A percentile compares a stretch with the other conserved stretches of the same genome.
These are phyloP conservation scores for Mus spicilegus DNA, from an alignment of 2,113 vertebrate species.

Conservation along the genomic window DNA sequence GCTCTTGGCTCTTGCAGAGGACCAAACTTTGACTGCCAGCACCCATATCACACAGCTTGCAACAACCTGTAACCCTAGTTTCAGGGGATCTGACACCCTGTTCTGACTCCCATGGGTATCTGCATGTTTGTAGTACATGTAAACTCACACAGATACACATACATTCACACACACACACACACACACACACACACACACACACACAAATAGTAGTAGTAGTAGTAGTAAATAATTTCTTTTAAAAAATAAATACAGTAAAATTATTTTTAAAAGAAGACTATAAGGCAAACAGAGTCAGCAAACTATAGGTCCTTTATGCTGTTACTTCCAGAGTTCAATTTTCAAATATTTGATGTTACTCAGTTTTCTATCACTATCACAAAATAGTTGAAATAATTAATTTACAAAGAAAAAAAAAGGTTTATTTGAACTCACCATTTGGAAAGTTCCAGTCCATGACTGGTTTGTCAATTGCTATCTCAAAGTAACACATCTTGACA, in stretches of 20 bases:
- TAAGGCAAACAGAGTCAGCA: background rate
- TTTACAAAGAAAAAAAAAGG: background rate
- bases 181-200: too few species aligned
- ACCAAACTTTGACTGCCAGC: background rate
- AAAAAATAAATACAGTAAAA: background rate
- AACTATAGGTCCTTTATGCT: background rate
- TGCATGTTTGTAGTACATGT: too few species aligned
- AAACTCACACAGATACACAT: background rate
- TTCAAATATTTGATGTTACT: background rate
- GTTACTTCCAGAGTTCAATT: background rate
- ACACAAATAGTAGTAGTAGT: too few species aligned
- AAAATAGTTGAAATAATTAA: background rate
- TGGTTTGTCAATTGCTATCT: background rate
- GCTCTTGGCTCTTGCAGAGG: background rate
- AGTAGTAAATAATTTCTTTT: background rate
- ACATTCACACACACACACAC: background rate
- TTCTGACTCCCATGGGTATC: background rate
- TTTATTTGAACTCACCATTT: background rate
- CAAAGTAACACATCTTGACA: background rate
- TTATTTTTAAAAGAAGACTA: background rate
- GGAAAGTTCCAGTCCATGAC: background rate
- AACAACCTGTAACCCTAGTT: background rate
- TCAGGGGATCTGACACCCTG: background rate
- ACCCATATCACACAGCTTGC: too few species aligned
- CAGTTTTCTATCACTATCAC: background rate